phyloP scores from a whole-genome alignment of 2,888 invertebrate genomes.

The Platynereis dumerilii region DNA sequence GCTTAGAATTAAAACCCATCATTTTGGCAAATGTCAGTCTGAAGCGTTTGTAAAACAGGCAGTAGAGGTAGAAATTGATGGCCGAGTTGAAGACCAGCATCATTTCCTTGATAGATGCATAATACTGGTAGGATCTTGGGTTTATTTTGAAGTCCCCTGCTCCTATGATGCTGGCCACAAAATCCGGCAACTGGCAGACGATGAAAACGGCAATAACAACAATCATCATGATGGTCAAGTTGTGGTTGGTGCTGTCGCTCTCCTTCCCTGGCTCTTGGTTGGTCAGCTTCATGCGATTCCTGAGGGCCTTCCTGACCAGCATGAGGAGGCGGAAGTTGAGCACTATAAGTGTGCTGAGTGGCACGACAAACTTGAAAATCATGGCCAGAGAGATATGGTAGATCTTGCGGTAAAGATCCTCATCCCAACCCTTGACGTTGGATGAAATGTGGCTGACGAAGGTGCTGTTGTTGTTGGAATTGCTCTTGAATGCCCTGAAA shows the following conservation, averaged over 20 bases:
- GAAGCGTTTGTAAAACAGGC: conserved; percentile 23
- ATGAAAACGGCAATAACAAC: conserved; percentile 22
- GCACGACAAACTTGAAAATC: conserved; percentile 24
- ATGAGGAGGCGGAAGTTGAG: conserved; percentile 17
- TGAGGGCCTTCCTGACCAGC: conserved; percentile 7
- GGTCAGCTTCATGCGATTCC: conserved; percentile 14
- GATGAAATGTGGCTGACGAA: conserved; percentile 20
- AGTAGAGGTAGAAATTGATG: conserved; percentile 25
- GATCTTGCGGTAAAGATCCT: conserved; percentile 16
- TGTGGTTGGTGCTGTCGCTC: background rate
- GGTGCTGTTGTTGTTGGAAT: background rate
- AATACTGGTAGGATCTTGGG: conserved; percentile 12
- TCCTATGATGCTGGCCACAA: conserved; percentile 25
- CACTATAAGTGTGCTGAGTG: conserved; percentile 10
- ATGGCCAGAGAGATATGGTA: conserved; percentile 19
- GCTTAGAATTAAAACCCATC: background rate
- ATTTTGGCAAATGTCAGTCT: conserved; percentile 2
- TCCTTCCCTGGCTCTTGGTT: background rate
- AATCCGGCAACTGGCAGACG: conserved; percentile 26
- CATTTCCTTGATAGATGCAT: conserved; percentile 15
- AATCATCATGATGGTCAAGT: conserved; percentile 21
- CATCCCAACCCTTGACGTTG: conserved; percentile 18
- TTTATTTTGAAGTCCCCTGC: conserved; percentile 12
- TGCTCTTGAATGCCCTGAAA: conserved; percentile 12
- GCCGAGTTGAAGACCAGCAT: conserved; percentile 26